phyloP scores from a whole-genome alignment of 2,888 invertebrate species.

The Polyommatus iphigenia region DNA sequence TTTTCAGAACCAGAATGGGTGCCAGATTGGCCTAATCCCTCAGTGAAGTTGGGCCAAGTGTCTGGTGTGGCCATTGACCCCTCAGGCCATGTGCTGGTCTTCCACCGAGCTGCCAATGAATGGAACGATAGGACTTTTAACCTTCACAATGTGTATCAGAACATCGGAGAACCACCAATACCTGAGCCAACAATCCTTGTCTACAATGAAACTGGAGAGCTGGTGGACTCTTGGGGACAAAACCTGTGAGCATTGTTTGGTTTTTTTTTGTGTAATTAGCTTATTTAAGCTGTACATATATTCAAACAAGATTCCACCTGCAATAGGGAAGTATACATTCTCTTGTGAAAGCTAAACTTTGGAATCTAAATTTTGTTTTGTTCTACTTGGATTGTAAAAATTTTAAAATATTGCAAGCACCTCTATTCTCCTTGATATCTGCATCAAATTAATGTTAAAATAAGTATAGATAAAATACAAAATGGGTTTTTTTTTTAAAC shows the following conservation, averaged over 20 bases:
- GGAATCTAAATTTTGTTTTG: too few relatives aligned
- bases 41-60: constrained; percentile 85
- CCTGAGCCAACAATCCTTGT: constrained; percentile 82
- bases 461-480: too few relatives aligned
- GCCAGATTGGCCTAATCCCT: constrained; percentile 78
- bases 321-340: too few relatives aligned
- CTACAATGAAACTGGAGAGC: constrained; percentile 81
- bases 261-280: neutral
- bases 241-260: constrained; percentile 78
- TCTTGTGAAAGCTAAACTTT: too few relatives aligned
- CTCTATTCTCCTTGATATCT: too few relatives aligned
- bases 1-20: constrained; percentile 76
- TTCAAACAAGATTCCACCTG: too few relatives aligned
- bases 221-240: constrained; percentile 85
- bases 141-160: constrained; percentile 75
- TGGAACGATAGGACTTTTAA: constrained; percentile 84
- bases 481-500: too few relatives aligned
- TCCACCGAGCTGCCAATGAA: constrained; percentile 87
- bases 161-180: constrained; percentile 81
- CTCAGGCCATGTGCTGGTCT: constrained; percentile 87
- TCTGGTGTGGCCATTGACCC: constrained; percentile 89
- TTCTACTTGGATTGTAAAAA: too few relatives aligned
- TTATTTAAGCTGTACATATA: neutral
- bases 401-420: too few relatives aligned
- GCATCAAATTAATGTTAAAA: too few relatives aligned